phyloP scores from a whole-genome alignment of 92 coral and sea anemone genomes.

The Umimayanthus chanpuru region DNA sequence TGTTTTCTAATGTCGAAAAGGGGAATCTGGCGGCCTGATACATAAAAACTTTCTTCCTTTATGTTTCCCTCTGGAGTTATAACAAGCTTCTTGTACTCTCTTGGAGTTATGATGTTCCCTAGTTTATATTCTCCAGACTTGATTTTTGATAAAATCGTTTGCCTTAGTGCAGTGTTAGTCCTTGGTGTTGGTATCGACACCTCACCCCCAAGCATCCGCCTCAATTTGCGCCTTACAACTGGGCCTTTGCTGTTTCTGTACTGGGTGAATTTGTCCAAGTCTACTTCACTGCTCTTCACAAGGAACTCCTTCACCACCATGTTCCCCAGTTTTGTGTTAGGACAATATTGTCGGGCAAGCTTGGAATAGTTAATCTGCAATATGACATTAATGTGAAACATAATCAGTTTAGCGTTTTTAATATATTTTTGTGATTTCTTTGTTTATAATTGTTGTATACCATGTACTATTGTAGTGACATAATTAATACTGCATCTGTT shows the following conservation, averaged over 20 bases:
- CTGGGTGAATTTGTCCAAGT: neutral
- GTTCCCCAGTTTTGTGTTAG: conserved; percentile 4
- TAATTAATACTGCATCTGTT: too few relatives aligned
- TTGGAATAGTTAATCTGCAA: neutral
- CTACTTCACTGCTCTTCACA: neutral
- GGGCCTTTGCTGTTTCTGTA: conserved; percentile 8
- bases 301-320: conserved; percentile 22
- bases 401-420: too few relatives aligned
- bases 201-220: neutral
- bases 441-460: neutral
- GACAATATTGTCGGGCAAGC: conserved; percentile 6
- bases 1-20: conserved; percentile 8
- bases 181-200: conserved; percentile 22
- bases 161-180: conserved; percentile 13
- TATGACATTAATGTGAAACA: neutral
- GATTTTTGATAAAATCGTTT: neutral
- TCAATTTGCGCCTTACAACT: neutral
- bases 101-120: conserved; percentile 6
- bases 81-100: neutral
- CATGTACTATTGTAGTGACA: neutral
- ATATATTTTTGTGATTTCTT: neutral
- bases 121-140: neutral
- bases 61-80: neutral
- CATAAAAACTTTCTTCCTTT: neutral
- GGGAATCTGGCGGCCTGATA: conserved; percentile 18